phyloP scores from a whole-genome alignment of 1,140 invertebrate species.

The Aricia agestis region DNA sequence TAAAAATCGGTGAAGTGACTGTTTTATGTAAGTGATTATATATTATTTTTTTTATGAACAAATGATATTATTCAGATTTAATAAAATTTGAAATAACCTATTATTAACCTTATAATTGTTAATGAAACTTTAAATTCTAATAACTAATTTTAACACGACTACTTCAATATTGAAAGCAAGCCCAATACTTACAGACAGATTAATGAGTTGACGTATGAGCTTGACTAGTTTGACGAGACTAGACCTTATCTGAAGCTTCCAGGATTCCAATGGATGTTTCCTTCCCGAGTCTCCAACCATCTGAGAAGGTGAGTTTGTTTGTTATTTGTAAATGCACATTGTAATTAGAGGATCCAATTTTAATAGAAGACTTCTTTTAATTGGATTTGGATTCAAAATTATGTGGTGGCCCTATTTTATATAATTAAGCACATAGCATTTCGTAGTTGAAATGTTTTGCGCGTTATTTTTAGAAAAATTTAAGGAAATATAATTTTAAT shows the following conservation, averaged over 20 bases:
- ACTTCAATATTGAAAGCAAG: no score
- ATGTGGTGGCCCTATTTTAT: not conserved
- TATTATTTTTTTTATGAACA: no score
- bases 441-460: no score
- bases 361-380: not conserved
- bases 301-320: constrained; percentile 50
- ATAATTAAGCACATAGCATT: not conserved
- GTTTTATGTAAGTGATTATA: no score
- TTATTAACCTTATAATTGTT: no score
- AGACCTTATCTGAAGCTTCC: constrained; percentile 28
- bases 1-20: no score
- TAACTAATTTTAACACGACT: no score
- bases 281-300: constrained; percentile 46
- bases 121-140: no score
- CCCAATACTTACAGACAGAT: constrained; percentile 3
- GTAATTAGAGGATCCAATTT: not conserved
- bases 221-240: constrained; percentile 22
- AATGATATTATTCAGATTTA: no score
- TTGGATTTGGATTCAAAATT: not conserved
- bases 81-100: no score
- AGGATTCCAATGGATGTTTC: constrained; percentile 36
- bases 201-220: not conserved
- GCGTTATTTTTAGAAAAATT: no score
- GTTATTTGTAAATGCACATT: constrained; percentile 24
- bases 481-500: no score